These are phyloP conservation scores for Muntiacus reevesi DNA, from an alignment of 2,113 vertebrate species.

Conservation along the genomic window DNA sequence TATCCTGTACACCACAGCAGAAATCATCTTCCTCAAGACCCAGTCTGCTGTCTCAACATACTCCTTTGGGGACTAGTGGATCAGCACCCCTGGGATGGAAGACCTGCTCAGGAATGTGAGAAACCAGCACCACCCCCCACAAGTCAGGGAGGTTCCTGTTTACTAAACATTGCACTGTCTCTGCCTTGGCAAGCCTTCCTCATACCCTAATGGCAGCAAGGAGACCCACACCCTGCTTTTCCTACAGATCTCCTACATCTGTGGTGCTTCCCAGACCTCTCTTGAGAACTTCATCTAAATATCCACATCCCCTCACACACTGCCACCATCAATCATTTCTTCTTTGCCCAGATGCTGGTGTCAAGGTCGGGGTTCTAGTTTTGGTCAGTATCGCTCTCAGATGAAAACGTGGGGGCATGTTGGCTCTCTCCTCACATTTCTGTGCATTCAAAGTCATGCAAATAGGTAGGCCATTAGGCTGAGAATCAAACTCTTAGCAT, in stretches of 20 bases:
- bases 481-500: not conserved
- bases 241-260: not conserved
- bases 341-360: not conserved
- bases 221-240: not conserved
- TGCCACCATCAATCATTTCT: not conserved
- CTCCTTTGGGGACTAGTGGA: not conserved
- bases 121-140: accelerated
- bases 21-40: not conserved
- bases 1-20: not conserved
- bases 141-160: not conserved
- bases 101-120: not conserved
- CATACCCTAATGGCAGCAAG: not conserved
- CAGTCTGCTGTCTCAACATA: not conserved
- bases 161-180: not conserved
- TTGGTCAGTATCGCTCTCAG: not conserved
- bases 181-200: not conserved
- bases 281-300: not conserved
- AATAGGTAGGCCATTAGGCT: not conserved
- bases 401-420: not conserved
- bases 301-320: not conserved
- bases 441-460: not conserved
- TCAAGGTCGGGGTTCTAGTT: not conserved
- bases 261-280: no score
- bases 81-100: not conserved
- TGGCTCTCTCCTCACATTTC: not conserved